Conservation (phyloP, 2,113 vertebrate species). For the Microtus montanus region DNA sequence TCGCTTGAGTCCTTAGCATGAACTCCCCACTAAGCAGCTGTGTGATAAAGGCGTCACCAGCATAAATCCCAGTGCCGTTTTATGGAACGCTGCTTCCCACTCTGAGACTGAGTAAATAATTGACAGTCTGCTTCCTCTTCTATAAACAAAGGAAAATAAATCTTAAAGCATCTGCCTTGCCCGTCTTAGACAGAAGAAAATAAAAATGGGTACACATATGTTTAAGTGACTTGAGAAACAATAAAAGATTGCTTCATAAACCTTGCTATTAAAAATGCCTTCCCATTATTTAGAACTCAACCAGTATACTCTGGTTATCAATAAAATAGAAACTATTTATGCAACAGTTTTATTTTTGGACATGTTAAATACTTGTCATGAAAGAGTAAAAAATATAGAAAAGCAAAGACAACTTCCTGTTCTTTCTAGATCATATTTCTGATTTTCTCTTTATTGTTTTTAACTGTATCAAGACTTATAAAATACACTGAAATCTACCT, state of each 20-base stretch:
- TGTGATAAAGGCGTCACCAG: not conserved
- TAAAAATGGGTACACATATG: not conserved
- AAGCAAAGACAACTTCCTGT: not conserved
- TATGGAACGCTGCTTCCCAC: not conserved
- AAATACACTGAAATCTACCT: not conserved
- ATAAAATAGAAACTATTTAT: slow-evolving; percentile 31
- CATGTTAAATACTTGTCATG: slow-evolving; percentile 27
- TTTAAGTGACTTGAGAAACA: slow-evolving; percentile 26
- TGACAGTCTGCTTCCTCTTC: not conserved
- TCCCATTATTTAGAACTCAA: not conserved
- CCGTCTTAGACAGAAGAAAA: not conserved
- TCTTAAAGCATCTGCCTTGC: not conserved
- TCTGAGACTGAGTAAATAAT: not conserved
- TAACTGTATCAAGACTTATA: slow-evolving; percentile 1
- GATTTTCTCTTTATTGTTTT: not conserved
- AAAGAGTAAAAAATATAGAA: not conserved
- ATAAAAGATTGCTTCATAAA: not conserved
- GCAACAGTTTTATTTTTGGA: not conserved
- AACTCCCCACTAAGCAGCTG: not conserved
- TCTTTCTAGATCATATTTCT: not conserved
- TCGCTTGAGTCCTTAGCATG: not conserved
- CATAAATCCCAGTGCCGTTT: not conserved
- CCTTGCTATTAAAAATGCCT: not conserved
- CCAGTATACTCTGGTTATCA: not conserved
- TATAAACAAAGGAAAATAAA: slow-evolving; percentile 15